phyloP scores from a whole-genome alignment of 2,797 vertebrate genomes.

The Babyrousa celebensis region DNA sequence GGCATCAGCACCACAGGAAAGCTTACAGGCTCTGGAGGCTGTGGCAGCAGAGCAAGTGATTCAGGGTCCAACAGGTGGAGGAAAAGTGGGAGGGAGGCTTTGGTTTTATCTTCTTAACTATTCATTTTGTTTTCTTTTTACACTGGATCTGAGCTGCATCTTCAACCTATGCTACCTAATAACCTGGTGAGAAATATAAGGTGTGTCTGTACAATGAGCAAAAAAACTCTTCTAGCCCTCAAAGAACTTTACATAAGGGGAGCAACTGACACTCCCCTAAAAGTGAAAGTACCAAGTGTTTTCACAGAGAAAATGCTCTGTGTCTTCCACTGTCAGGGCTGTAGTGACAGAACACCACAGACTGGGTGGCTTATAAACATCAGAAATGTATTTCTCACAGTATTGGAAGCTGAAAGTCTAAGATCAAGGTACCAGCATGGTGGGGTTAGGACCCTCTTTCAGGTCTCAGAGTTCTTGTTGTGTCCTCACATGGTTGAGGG shows the following conservation, averaged over 20 bases:
- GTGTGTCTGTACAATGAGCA: not conserved
- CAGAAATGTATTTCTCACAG: not conserved
- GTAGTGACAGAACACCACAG: not conserved
- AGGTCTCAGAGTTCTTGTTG: not conserved
- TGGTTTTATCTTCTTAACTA: too few relatives aligned
- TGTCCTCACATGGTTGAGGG: not conserved
- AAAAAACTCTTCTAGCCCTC: not conserved
- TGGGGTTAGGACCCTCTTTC: not conserved
- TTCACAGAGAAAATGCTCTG: slow-evolving; percentile 11
- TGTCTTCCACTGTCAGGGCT: not conserved
- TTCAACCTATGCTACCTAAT: not conserved
- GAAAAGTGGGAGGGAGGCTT: too few relatives aligned
- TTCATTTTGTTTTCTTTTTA: too few relatives aligned
- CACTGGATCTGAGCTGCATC: too few relatives aligned
- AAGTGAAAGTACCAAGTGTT: not conserved
- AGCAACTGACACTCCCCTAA: not conserved
- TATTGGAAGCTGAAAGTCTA: too few relatives aligned
- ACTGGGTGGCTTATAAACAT: not conserved
- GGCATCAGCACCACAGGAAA: not conserved
- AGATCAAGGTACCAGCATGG: not conserved
- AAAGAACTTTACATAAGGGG: not conserved
- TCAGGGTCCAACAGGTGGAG: not conserved
- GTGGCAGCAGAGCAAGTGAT: not conserved
- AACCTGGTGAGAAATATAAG: not conserved
- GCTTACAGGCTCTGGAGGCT: not conserved